These are phyloP conservation scores for Cynopterus brachyotis DNA, from an alignment of 2,113 vertebrate genomes.

Conservation along the genomic window DNA sequence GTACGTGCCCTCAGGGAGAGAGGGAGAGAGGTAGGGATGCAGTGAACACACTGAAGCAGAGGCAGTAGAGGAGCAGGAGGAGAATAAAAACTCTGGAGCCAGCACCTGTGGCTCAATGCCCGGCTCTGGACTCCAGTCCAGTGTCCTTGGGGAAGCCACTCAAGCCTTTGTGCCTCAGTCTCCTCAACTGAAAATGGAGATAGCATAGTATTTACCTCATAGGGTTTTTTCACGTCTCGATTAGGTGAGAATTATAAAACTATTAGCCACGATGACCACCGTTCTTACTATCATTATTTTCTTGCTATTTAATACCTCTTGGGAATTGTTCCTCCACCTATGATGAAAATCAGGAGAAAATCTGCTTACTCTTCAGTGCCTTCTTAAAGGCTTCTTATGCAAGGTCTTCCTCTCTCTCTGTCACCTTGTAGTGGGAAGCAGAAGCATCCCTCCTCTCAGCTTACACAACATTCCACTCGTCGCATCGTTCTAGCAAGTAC, in stretches of 20 bases:
- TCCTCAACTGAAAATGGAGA: not conserved
- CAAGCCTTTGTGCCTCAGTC: not conserved
- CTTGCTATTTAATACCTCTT: not conserved
- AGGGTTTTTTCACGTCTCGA: not conserved
- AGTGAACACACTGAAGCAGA: not conserved
- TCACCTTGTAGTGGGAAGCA: not conserved
- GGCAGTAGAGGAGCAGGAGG: too few relatives aligned
- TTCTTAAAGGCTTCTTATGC: not conserved
- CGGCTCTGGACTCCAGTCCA: not conserved
- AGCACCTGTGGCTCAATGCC: rapidly evolving
- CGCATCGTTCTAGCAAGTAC: rapidly evolving
- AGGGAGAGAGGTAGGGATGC: not conserved
- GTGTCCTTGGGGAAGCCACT: not conserved
- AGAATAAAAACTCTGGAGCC: not conserved
- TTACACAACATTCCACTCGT: not conserved
- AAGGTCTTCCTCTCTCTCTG: not conserved
- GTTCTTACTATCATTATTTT: not conserved
- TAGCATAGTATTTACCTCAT: not conserved
- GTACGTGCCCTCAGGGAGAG: too few relatives aligned
- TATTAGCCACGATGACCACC: not conserved
- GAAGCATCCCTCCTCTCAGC: not conserved
- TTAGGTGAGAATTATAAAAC: not conserved
- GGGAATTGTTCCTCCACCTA: not conserved
- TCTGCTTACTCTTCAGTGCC: not conserved
- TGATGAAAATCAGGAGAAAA: not conserved